Base-by-base conservation (phyloP, 2,888 invertebrate genomes). In the Folsomia candida region DNA sequence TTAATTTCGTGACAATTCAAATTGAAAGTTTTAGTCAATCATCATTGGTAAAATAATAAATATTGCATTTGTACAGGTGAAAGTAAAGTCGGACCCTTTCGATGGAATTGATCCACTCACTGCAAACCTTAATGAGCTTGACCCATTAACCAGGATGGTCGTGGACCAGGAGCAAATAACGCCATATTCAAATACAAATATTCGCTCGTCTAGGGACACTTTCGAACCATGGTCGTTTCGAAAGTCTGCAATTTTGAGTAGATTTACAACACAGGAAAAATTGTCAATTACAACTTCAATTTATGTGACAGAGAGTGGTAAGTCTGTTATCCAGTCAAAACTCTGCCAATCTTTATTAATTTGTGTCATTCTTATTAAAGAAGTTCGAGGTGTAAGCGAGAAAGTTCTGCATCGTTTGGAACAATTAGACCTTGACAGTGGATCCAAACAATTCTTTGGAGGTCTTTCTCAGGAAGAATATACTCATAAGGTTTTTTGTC, bases 381-480 rank as follows among this genome's bases (percentile, higher is more conserved):
- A 74, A 67, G 78, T 78, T 22, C 81, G 81, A 51, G 81, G 81
- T 28, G 86, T 92, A 20, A 89, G 91, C 79, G 94, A 95, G 81
- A 94, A 94, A 85, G 92, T 95, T 0, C 91, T 92, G 83, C 92
- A 91, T 81, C 88, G 96, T 62, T 84, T 97, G 65, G 96, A 97
- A 82, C 97, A 97, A 82, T 84, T 98, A 70, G 97, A 97, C 85
- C 92, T 96, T 84, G 97, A 97, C 82, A 95, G 96, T 83, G 90
- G 91, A 6, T 89, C 90, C 20, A 89, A 93, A 70, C 88, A 91
- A 80, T 93, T 93, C 84, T 91, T 93, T 84, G 87, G 92, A 82
- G 93, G 96, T 81, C 85, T 98, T 74, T 92, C 93, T 1, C 97
- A 97, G 83, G 92, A 93, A 82, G 96, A 97, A 82, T 98, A 94